These are phyloP conservation scores for Drosophila limbata DNA, from an alignment of 2,888 invertebrate species.

Conservation along the genomic window DNA sequence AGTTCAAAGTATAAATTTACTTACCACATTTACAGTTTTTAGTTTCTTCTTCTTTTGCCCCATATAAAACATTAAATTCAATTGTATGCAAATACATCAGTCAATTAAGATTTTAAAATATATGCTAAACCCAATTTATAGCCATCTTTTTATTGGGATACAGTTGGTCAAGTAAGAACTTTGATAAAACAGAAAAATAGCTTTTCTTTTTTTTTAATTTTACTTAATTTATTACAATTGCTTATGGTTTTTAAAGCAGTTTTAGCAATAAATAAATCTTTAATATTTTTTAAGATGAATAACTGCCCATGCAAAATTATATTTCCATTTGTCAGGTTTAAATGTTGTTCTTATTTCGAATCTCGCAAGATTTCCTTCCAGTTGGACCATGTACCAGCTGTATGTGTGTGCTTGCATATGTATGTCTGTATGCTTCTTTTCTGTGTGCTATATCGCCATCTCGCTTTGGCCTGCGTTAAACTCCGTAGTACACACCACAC, in stretches of 20 bases:
- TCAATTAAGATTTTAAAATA: slow-evolving; percentile 1
- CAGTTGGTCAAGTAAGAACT: too few relatives aligned
- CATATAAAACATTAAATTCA: slow-evolving; percentile 28
- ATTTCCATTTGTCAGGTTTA: not conserved
- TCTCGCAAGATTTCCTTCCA: not conserved
- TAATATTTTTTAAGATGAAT: too few relatives aligned
- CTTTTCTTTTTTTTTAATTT: too few relatives aligned
- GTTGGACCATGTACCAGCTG: not conserved
- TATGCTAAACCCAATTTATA: not conserved
- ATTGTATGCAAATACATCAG: slow-evolving; percentile 24
- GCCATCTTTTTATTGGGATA: not conserved
- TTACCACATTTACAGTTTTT: not conserved
- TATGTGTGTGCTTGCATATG: not conserved
- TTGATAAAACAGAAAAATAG: too few relatives aligned
- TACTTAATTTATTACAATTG: too few relatives aligned
- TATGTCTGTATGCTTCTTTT: slow-evolving; percentile 9
- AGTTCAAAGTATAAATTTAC: slow-evolving; percentile 77
- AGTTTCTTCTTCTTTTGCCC: not conserved
- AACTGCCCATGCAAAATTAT: too few relatives aligned
- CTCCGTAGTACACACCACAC: not conserved
- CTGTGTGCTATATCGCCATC: slow-evolving; percentile 5
- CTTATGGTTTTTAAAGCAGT: too few relatives aligned
- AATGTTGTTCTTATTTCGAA: not conserved
- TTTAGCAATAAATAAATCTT: too few relatives aligned
- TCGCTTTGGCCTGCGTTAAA: slow-evolving; percentile 4